Percentiles rank a stretch among this genome's conserved stretches.
phyloP scores from a whole-genome alignment of 2,113 vertebrate genomes.

The Orcinus orca region DNA sequence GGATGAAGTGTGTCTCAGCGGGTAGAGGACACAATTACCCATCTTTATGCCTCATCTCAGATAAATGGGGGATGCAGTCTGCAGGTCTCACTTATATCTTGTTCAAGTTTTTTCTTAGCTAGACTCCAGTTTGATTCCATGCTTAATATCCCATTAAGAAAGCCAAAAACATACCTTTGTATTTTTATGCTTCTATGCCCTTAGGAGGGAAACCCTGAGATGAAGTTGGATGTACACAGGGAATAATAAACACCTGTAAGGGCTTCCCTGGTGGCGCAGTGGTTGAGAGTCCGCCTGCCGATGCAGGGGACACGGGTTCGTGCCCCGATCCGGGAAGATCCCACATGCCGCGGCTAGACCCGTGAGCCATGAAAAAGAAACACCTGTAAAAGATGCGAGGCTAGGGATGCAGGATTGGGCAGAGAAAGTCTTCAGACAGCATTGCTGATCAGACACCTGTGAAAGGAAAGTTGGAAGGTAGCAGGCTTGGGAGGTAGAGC shows the following conservation, averaged over 20 bases:
- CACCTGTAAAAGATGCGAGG: neutral
- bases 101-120: neutral
- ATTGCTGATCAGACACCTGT: neutral
- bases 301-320: too few species aligned
- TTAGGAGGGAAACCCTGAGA: neutral
- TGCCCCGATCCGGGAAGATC: too few species aligned
- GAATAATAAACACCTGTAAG: neutral
- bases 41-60: neutral
- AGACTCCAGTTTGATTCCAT: neutral
- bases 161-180: neutral
- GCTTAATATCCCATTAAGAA: slow-evolving; percentile 11
- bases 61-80: neutral
- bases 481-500: neutral
- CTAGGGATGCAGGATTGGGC: neutral
- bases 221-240: neutral
- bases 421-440: neutral
- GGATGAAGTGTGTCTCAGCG: neutral
- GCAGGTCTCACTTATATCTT: neutral
- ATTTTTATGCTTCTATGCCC: neutral
- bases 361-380: neutral
- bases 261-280: too few species aligned
- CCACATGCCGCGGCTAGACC: too few species aligned
- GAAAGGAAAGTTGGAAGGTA: neutral
- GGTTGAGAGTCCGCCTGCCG: too few species aligned
- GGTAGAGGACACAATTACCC: neutral